Evolutionary conservation across 2,113 vertebrate species (phyloP), one percentile per base, ranked within the genome.

Genomic region (Scatophagus argus): DNA sequence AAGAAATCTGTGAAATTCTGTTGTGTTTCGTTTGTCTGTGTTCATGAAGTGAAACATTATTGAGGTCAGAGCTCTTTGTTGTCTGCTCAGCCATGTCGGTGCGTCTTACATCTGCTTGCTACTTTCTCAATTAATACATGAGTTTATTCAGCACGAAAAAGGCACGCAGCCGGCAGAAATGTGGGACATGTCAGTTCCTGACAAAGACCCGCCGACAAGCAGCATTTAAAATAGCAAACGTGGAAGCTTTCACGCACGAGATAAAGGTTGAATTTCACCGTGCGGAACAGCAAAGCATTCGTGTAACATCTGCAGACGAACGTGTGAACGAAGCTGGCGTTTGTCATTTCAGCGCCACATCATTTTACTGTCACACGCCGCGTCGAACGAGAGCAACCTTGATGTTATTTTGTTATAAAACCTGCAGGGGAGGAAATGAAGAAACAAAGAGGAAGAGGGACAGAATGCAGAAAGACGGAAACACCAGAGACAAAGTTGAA

Each of bases 161-260:
- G 32, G 36, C 17, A 58, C n/a, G 43, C 60, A 3, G 62, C 77
- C 41, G 72, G 34, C 83, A 88, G 34, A 71, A 77, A 90, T 87
- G 83, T 87, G 77, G 85, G 90, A 82, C 86, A 81, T 10, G 59
- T 82, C 69, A 82, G 69, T 82, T 87, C 81, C 64, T 75, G 47
- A 74, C 58, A 79, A 72, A 63, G 25, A 54, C 8, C 36, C 60
- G 64, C 65, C 52, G 69, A 49, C 71, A 38, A 47, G 2, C 39
- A 71, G 61, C 19, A 19, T 66, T 79, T 74, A 58, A 84, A 78
- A 75, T 29, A 68, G 72, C 56, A 4, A 66, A 63, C n/a, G 5
- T 27, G 27, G 41, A 66, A 38, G 69, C 73, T 79, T 72, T 86
- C 9, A 60, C 55, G 77, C 17, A 12, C 21, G 0, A 58, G 51